phyloP scores from a whole-genome alignment of 64 coral and sea anemone genomes.

The Pocillopora verrucosa region DNA sequence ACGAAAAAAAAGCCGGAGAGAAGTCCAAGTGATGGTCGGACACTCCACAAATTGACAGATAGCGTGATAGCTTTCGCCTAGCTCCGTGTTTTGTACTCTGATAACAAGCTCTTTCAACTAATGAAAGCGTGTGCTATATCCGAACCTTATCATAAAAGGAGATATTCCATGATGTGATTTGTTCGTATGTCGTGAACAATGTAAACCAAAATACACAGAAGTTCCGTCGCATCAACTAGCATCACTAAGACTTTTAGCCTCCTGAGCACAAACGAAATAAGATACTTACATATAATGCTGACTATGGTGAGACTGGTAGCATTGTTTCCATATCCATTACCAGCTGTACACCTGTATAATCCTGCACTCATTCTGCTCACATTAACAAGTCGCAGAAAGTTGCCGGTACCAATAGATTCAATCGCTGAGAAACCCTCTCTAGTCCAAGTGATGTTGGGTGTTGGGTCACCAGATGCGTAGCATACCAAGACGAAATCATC shows the following conservation, averaged over 20 bases:
- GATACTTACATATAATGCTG: conserved; percentile 2
- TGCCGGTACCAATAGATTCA: background rate
- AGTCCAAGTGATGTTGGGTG: background rate
- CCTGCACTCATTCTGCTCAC: background rate
- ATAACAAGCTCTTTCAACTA: too few species aligned
- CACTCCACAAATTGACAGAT: too few species aligned
- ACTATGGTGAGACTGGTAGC: background rate
- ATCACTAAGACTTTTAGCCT: background rate
- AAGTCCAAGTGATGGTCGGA: too few species aligned
- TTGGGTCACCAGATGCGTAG: conserved; percentile 10
- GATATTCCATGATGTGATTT: too few species aligned
- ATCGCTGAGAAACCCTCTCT: background rate
- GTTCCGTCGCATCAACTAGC: too few species aligned
- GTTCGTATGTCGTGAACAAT: too few species aligned
- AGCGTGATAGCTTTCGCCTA: too few species aligned
- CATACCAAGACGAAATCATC: background rate
- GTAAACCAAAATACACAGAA: too few species aligned
- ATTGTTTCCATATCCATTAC: background rate
- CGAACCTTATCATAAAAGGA: too few species aligned
- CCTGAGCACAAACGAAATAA: background rate
- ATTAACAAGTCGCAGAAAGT: background rate
- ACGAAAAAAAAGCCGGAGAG: too few species aligned
- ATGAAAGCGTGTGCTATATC: too few species aligned
- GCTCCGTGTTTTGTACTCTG: too few species aligned
- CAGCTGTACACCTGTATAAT: background rate